Evolutionary conservation across 1,140 invertebrate species (phyloP).

Genomic region (Rhyzopertha dominica): DNA sequence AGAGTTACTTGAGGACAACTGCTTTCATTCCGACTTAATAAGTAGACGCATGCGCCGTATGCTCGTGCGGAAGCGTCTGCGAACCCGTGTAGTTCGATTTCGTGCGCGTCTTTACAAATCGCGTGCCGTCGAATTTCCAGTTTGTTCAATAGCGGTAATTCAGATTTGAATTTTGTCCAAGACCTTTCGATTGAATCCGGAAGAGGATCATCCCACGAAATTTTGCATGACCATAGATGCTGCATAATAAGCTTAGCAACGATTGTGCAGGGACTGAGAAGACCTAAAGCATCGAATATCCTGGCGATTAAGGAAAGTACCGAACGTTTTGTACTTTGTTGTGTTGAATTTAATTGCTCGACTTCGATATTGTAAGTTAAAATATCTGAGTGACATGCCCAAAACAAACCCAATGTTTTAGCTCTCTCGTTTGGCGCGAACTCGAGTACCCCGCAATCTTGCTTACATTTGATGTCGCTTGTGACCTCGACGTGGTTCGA

Average conservation of each 20-base stretch:
- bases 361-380: no score
- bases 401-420: no score
- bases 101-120: slow-evolving; percentile 3
- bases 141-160: slow-evolving; percentile 5
- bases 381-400: no score
- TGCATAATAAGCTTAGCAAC: slow-evolving; percentile 44
- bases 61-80: slow-evolving; percentile 14
- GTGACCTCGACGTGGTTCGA: no score
- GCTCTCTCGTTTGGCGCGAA: no score
- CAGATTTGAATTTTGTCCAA: slow-evolving; percentile 14
- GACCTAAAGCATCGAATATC: slow-evolving; percentile 46
- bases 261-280: slow-evolving; percentile 39
- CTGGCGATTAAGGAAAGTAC: slow-evolving; percentile 21
- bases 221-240: slow-evolving; percentile 36
- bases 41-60: slow-evolving; percentile 19
- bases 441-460: no score
- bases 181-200: slow-evolving; percentile 18
- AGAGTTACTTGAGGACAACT: slow-evolving; percentile 5
- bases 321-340: slow-evolving; percentile 11
- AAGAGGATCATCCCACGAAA: slow-evolving; percentile 44
- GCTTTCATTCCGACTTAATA: slow-evolving; percentile 7
- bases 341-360: no score
- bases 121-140: slow-evolving; percentile 2
- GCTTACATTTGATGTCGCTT: no score
- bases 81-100: slow-evolving; percentile 16